phyloP scores from a whole-genome alignment of 1,140 invertebrate genomes.

The Neotoxoptera formosana region DNA sequence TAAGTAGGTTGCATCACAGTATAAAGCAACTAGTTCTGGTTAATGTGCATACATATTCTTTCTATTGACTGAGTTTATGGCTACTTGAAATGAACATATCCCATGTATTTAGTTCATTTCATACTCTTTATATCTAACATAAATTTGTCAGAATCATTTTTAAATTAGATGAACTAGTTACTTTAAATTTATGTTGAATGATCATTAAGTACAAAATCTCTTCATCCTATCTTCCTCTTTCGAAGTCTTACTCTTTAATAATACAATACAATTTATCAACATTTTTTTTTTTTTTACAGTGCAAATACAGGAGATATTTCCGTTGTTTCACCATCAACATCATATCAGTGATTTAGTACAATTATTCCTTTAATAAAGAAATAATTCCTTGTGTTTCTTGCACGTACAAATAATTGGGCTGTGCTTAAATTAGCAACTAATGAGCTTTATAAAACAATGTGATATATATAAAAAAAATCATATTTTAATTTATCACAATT shows the following conservation, averaged over 20 bases:
- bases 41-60: not conserved
- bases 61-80: not conserved
- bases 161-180: not conserved
- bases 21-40: not conserved
- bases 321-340: constrained; percentile 34
- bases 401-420: constrained; percentile 38
- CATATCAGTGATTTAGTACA: constrained; percentile 29
- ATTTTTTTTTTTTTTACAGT: constrained; percentile 44
- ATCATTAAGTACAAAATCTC: not conserved
- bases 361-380: constrained; percentile 16
- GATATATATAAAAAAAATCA: constrained; percentile 27
- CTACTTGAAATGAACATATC: not conserved
- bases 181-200: not conserved
- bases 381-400: not conserved
- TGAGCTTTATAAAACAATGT: constrained; percentile 44
- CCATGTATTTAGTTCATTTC: not conserved
- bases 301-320: not conserved
- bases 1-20: not conserved
- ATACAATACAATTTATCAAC: not conserved
- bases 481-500: constrained; percentile 32
- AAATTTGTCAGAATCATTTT: not conserved
- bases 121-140: not conserved
- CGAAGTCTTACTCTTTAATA: not conserved
- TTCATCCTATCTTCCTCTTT: not conserved
- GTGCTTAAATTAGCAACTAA: constrained; percentile 34